Base-by-base conservation (phyloP, 2,888 invertebrate genomes). In the Metalampra italica region DNA sequence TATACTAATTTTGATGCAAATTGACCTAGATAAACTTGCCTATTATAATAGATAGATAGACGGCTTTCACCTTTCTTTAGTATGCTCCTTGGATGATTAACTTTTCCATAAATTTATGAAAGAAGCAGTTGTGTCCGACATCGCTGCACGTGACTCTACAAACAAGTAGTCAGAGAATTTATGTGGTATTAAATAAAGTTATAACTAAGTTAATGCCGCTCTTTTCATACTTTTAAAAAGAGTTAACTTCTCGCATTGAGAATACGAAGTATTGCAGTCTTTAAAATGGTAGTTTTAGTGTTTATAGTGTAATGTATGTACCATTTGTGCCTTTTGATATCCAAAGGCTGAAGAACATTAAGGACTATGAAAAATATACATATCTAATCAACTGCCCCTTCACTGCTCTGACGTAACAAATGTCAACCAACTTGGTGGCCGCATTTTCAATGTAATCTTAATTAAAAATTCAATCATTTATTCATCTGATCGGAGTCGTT, bases 401-500 rank as follows among this genome's bases (percentile, higher is more conserved):
- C n/a, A n/a, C 59, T 62, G 58, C 59, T 38, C 36, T 34, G 63
- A 60, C 63, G 59, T 64, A 68, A 72, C 75, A 67, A 82, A 81
- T 76, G 79, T 80, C 80, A 80, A 78, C 78, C 77, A 80, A 81
- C 70, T 82, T 81, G 61, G 59, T 54, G 65, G 62, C 62, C 65
- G 62, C 68, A 60, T 71, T 69, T 71, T 68, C 67, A 59, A 68
- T 75, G 68, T 79, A 82, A 85, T 83, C 82, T 85, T 83, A 83
- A 85, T 85, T 84, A 80, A 82, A 83, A 86, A 87, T 85, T 85
- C 82, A 84, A 86, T 87, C 78, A 86, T 84, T 85, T 84, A 85
- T 87, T 86, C 81, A 86, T 82, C 78, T 77, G 75, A 82, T 78
- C 77, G 72, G 64, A 74, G 71, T 83, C 82, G 80, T 84, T 83